phyloP scores from a whole-genome alignment of 2,888 invertebrate species.

The Agonopterix heracliana region DNA sequence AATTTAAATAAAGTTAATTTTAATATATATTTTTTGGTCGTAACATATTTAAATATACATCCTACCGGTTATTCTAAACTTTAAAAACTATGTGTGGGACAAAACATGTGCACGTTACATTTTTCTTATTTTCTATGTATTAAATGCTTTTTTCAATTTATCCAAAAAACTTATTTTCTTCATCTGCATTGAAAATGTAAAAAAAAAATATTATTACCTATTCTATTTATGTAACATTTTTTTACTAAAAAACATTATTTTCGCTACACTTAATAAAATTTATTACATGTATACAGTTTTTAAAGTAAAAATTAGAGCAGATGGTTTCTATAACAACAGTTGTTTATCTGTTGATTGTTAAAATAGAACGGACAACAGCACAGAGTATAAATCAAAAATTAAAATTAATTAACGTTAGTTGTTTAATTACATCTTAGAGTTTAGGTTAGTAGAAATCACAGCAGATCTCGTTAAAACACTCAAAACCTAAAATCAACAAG shows the following conservation, averaged over 20 bases:
- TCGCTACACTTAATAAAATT: too few relatives aligned
- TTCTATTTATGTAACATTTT: not conserved
- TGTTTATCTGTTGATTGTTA: too few relatives aligned
- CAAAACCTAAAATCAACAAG: conserved; percentile 6
- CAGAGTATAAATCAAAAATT: conserved; percentile 9
- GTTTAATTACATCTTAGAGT: conserved; percentile 23
- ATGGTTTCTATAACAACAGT: too few relatives aligned
- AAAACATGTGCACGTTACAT: conserved; percentile 47
- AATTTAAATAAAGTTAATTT: not conserved
- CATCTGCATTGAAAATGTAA: conserved; percentile 18
- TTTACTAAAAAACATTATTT: too few relatives aligned
- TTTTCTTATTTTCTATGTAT: conserved; percentile 23
- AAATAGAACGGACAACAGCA: not conserved
- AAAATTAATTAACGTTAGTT: conserved; percentile 14
- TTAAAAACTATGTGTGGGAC: conserved; percentile 41
- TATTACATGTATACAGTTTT: too few relatives aligned
- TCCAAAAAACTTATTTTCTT: conserved; percentile 4
- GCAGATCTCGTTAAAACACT: conserved; percentile 40
- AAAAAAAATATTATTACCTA: not conserved
- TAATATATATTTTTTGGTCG: conserved; percentile 36
- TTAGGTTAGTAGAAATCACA: conserved; percentile 61
- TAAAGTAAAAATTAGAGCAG: too few relatives aligned
- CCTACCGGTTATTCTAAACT: conserved; percentile 15
- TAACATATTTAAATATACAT: conserved; percentile 22
- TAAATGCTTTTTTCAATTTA: conserved; percentile 41